Base-by-base conservation (phyloP, 2,113 vertebrate species). In the Pampusana beccarii region DNA sequence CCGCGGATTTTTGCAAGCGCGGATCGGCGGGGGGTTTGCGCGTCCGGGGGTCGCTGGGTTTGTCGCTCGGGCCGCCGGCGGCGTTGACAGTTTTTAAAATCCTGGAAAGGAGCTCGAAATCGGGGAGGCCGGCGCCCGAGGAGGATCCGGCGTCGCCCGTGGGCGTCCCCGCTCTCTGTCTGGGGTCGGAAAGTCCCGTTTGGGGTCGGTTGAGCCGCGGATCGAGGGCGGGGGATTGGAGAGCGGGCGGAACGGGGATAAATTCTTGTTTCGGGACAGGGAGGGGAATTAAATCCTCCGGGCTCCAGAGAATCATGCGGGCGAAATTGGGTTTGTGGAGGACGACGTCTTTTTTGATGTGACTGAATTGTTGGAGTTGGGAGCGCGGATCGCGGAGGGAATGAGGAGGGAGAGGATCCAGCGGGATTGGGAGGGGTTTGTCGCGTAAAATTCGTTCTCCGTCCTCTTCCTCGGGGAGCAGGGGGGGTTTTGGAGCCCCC, bases 301-400 rank as follows among this genome's bases (percentile, higher is more conserved):
- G 99, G 25, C 98, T 99, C 99, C 99, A 99, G 6, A 99, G 97
- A 81, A 99, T 97, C 9, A 98, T 93, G 74, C 99, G 98, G 64
- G 98, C 88, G 5, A 99, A 99, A 56, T 94, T 97, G 2, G 99
- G 99, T 90, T 98, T 98, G 91, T 96, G 97, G 24, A 99, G 98
- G 23, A 98, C 42, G 3, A 99, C 93, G 7, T 99, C 99, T 87
- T 99, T 99, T 95, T 99, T 99, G 87, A 99, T 99, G 97, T 99
- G 99, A 94, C 99, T 99, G 95, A 99, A 99, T 93, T 99, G 99
- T 92, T 99, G 99, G 50, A 99, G 98, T 93, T 99, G 99, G 0
- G 97, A 98, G 3, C 99, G 98, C 0, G 99, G 99, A 82, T 99
- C 99, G 62, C 98, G 97, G 25, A 99, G 97, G 1, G 98, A 94